A percentile compares a stretch with the other conserved stretches of the same genome.
Conservation (phyloP, 2,113 vertebrate species). For the Dunckerocampus dactyliophorus region DNA sequence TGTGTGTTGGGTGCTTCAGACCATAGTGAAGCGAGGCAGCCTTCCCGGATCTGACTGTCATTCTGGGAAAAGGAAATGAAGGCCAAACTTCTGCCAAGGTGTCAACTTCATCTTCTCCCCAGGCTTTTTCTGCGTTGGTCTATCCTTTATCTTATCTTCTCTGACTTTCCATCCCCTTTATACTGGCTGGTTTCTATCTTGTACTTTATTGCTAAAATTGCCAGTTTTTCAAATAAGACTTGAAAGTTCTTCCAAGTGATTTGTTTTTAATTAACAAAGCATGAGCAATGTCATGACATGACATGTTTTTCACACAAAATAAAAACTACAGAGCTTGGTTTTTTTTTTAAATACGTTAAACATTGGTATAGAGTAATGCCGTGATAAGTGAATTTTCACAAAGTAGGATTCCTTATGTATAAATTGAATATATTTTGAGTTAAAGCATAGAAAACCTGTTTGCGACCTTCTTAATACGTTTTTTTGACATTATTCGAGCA, state of each 20-base stretch:
- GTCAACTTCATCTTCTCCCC: conserved; percentile 18
- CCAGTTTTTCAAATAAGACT: background rate
- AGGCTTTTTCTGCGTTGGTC: conserved; percentile 23
- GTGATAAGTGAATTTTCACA: too few relatives aligned
- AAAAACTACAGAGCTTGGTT: too few relatives aligned
- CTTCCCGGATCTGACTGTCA: conserved; percentile 45
- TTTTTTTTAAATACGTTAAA: too few relatives aligned
- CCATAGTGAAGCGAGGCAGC: conserved; percentile 28
- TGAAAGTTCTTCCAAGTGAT: too few relatives aligned
- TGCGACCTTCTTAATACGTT: too few relatives aligned
- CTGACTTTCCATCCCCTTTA: conserved; percentile 1
- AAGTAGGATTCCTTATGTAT: too few relatives aligned
- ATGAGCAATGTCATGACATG: too few relatives aligned
- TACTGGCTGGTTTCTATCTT: conserved; percentile 3
- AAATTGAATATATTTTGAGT: too few relatives aligned
- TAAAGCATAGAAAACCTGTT: too few relatives aligned
- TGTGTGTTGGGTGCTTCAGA: conserved; percentile 24
- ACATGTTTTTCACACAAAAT: background rate
- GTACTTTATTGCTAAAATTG: background rate
- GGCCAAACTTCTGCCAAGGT: conserved; percentile 46
- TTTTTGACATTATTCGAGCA: too few relatives aligned
- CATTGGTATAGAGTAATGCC: too few relatives aligned
- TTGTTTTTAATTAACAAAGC: too few relatives aligned
- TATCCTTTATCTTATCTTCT: conserved; percentile 13
- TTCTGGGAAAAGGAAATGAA: conserved; percentile 49